phyloP scores from a whole-genome alignment of 2,888 invertebrate species.

The Drosophila nigricruria region DNA sequence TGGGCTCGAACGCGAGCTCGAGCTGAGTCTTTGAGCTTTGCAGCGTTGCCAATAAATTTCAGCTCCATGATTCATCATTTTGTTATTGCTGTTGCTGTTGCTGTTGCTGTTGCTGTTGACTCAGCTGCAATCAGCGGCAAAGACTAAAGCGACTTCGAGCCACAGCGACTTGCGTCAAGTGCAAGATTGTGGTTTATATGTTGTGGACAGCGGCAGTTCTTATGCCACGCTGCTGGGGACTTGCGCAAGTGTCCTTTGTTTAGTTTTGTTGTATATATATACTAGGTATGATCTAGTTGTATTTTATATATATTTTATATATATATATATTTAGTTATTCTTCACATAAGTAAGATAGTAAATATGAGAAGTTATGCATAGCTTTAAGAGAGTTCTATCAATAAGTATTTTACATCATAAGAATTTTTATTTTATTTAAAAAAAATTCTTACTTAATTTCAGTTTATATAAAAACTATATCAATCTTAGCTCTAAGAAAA shows the following conservation, averaged over 20 bases:
- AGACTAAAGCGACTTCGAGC: not conserved
- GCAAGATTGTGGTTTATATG: constrained; percentile 11
- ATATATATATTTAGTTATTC: too few species aligned
- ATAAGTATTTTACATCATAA: too few species aligned
- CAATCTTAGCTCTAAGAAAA: too few species aligned
- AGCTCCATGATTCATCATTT: constrained; percentile 51
- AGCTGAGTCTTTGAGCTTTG: constrained; percentile 1
- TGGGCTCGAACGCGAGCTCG: not conserved
- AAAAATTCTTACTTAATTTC: too few species aligned
- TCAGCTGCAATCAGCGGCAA: constrained; percentile 2
- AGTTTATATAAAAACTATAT: too few species aligned
- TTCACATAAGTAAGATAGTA: too few species aligned
- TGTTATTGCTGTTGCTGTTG: constrained; percentile 5
- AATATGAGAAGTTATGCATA: too few species aligned
- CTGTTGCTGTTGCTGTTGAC: constrained; percentile 2
- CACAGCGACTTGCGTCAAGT: constrained; percentile 19
- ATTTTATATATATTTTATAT: too few species aligned
- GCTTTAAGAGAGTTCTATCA: too few species aligned
- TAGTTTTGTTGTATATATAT: not conserved
- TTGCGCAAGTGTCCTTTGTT: not conserved
- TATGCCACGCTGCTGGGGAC: not conserved
- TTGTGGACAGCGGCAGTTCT: not conserved
- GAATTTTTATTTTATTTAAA: too few species aligned
- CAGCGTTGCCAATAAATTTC: constrained; percentile 44
- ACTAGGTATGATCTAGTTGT: too few species aligned